Evolutionary conservation across 2,113 vertebrate genomes (phyloP).

Genomic region (Barbus barbus): DNA sequence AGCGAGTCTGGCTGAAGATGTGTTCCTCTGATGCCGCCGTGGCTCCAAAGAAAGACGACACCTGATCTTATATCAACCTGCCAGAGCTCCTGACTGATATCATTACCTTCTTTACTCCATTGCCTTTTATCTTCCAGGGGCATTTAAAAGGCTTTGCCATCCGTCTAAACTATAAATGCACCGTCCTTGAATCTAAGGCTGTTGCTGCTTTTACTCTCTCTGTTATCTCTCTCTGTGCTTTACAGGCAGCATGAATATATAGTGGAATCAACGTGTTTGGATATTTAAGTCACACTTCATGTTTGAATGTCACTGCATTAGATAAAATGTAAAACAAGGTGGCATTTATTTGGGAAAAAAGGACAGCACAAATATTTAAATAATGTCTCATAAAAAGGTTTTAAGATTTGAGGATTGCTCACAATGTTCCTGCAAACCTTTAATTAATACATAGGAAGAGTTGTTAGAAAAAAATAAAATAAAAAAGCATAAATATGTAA

Average conservation of each 20-base stretch:
- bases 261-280: not conserved
- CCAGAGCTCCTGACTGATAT: constrained; percentile 1
- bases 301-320: not conserved
- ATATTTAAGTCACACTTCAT: not conserved
- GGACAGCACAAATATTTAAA: not conserved
- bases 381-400: not conserved
- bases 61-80: constrained; percentile 25
- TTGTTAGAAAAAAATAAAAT: not conserved
- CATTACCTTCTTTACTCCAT: constrained; percentile 14
- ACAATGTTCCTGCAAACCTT: not conserved
- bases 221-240: not conserved
- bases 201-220: not conserved
- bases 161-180: not conserved
- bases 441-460: not conserved
- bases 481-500: too few relatives aligned
- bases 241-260: not conserved
- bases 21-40: not conserved
- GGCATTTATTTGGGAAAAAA: not conserved
- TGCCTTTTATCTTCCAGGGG: constrained; percentile 2
- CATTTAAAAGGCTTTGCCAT: not conserved
- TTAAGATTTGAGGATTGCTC: not conserved
- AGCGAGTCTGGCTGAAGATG: not conserved
- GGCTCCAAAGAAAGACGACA: not conserved
- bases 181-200: not conserved
- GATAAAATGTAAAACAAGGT: not conserved